A percentile compares a stretch with the other conserved stretches of the same genome.
Conservation (phyloP, 1,140 invertebrate genomes). For the Plectrocnemia conspersa region DNA sequence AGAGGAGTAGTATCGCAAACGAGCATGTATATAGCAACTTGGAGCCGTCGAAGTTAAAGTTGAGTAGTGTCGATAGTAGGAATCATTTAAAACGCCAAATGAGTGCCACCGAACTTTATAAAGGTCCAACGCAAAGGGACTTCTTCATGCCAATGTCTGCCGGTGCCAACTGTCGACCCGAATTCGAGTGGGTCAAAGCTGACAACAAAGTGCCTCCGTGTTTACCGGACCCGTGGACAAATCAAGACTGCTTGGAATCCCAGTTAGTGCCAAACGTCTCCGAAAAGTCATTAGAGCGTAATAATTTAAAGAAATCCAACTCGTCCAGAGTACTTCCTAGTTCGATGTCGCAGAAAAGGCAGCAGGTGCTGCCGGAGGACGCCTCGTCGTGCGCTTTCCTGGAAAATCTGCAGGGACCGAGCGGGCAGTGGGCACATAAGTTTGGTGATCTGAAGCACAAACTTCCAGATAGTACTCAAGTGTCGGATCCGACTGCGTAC, state of each 20-base stretch:
- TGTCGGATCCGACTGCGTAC: constrained; percentile 7
- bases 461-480: constrained; percentile 25
- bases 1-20: constrained; percentile 17
- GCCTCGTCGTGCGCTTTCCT: constrained; percentile 10
- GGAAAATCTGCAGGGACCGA: not conserved
- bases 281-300: constrained; percentile 28
- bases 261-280: constrained; percentile 34
- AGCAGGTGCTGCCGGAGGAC: constrained; percentile 9
- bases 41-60: constrained; percentile 11
- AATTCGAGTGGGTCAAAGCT: constrained; percentile 28
- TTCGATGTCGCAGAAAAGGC: constrained; percentile 7
- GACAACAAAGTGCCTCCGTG: constrained; percentile 21
- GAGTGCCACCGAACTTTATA: constrained; percentile 32
- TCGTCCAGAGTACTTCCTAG: constrained; percentile 8
- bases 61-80: constrained; percentile 1
- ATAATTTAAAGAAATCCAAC: constrained; percentile 2
- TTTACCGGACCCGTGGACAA: constrained; percentile 9
- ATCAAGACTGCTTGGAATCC: constrained; percentile 30
- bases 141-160: constrained; percentile 31
- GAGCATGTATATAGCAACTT: constrained; percentile 28
- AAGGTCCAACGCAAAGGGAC: constrained; percentile 13
- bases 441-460: constrained; percentile 31
- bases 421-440: constrained; percentile 17
- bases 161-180: constrained; percentile 31
- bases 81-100: constrained; percentile 29